Evolutionary conservation across 2,888 invertebrate genomes (phyloP).

Genomic region (Coecobrya sp.): DNA sequence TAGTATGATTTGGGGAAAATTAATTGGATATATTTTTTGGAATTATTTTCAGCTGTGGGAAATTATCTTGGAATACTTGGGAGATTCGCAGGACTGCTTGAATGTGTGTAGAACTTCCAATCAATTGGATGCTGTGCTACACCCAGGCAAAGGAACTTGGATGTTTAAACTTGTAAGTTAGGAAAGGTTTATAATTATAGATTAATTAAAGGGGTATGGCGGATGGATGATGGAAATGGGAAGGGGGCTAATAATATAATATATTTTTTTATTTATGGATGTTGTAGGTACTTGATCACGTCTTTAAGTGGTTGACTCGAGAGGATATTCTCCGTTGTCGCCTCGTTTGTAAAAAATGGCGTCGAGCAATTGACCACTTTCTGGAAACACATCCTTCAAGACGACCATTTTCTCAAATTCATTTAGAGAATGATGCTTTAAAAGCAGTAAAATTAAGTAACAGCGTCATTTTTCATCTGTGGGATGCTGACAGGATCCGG

Average conservation of each 20-base stretch:
- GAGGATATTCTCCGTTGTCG: slow-evolving; percentile 12
- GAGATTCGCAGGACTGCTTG: background rate
- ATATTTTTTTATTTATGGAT: no score
- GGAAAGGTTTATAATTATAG: background rate
- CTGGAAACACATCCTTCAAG: slow-evolving; percentile 9
- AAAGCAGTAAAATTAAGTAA: background rate
- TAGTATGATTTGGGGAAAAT: no score
- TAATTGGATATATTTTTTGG: no score
- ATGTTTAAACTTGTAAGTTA: slow-evolving; percentile 15
- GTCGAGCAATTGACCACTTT: background rate
- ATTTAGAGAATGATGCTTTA: background rate
- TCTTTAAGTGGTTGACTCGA: background rate
- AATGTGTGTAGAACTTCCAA: background rate
- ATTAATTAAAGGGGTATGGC: no score
- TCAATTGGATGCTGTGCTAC: background rate
- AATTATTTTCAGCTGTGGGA: slow-evolving; percentile 39
- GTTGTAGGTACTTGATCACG: background rate
- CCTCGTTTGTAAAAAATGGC: slow-evolving; percentile 24
- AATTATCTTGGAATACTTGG: slow-evolving; percentile 13
- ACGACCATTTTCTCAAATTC: background rate
- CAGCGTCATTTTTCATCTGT: slow-evolving; percentile 19
- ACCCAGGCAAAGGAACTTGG: slow-evolving; percentile 16
- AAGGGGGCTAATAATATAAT: no score
- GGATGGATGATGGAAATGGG: no score
- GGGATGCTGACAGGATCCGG: background rate